These are phyloP conservation scores for Troglohyphantes excavatus DNA, from an alignment of 2,888 invertebrate genomes.

Conservation along the genomic window DNA sequence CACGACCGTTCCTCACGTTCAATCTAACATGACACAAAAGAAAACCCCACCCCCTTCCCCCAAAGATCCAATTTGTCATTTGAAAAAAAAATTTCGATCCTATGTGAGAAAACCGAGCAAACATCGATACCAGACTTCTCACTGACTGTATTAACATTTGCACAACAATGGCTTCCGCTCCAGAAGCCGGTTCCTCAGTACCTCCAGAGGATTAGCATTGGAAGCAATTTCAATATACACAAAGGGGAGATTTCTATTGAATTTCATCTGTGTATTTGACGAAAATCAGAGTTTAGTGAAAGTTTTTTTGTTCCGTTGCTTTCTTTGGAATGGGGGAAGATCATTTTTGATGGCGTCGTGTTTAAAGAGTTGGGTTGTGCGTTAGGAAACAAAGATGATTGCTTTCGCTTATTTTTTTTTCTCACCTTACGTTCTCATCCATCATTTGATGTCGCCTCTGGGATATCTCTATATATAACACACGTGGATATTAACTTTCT, in stretches of 20 bases:
- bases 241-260: background rate
- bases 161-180: slow-evolving; percentile 32
- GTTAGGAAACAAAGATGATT: slow-evolving; percentile 40
- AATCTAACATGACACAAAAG: background rate
- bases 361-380: slow-evolving; percentile 34
- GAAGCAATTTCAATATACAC: background rate
- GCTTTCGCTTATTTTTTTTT: slow-evolving; percentile 28
- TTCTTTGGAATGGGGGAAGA: background rate
- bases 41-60: background rate
- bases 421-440: slow-evolving; percentile 49
- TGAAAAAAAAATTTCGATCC: background rate
- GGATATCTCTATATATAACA: slow-evolving; percentile 14
- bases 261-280: no score
- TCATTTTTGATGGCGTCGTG: slow-evolving; percentile 7
- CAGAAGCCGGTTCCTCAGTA: background rate
- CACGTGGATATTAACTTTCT: background rate
- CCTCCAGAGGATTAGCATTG: background rate
- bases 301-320: background rate
- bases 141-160: slow-evolving; percentile 27
- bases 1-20: background rate
- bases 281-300: background rate
- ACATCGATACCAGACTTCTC: background rate
- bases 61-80: background rate
- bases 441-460: slow-evolving; percentile 23
- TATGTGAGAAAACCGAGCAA: background rate